Evolutionary conservation across 1,140 invertebrate genomes (phyloP), one percentile per base, ranked within the genome.

Genomic region (Chelonus insularis): DNA sequence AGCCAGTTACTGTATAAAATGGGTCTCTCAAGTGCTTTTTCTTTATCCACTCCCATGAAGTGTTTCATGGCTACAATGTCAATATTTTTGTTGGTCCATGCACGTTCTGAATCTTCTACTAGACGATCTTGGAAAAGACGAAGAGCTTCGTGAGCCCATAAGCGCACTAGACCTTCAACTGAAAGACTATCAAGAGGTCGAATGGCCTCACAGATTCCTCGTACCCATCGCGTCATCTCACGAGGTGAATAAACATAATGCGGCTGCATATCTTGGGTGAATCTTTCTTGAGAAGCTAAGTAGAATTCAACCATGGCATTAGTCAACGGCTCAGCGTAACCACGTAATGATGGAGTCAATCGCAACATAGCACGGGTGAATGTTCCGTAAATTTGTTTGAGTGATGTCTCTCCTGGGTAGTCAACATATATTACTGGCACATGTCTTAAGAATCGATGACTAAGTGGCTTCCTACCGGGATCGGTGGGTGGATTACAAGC

Each of bases 291-390:
- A 8, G 96, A 98, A 7, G 90, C 87, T 1, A 99, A 83, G 82
- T 99, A 99, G 73, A 99, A 96, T 73, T 98, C 96, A 0, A 99
- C 97, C 98, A 99, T 99, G 2, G 97, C 96, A 74, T 94, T 95
- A 0, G 98, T 99, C 11, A 99, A 83, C 1, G 97, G 93, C 73
- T 99, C 97, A 1, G 97, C 94, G 76, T 95, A 98, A 0, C 94
- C 89, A 68, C 93, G 87, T 12, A 99, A 80, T 0, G 90, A 86
- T 0, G 96, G 95, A 69, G 97, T 91, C 72, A 98, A 83, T 34
- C 96, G 87, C 2, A 99, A 83, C 96, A 99, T 98, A 5, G 97
- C 97, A 62, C 97, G 86, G 45, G 94, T 97, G 82, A 99, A 99
- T 29, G 97, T 99, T 60, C 96, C 96, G 80, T 99, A 99, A 80